These are phyloP conservation scores for Conus canariensis DNA, from an alignment of 2,888 invertebrate genomes.

Conservation along the genomic window DNA sequence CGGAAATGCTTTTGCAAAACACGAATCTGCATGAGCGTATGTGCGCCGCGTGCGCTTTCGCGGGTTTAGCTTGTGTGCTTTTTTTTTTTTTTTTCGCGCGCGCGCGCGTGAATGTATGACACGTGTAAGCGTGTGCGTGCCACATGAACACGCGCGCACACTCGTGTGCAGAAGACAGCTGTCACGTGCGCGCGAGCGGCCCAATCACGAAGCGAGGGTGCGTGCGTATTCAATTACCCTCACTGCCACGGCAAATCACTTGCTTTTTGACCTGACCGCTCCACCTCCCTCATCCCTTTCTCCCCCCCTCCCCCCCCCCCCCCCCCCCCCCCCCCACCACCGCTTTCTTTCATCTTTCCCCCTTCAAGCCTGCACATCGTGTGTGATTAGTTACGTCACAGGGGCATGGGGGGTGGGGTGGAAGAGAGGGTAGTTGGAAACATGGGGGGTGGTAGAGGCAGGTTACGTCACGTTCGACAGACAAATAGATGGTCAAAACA, in stretches of 20 bases:
- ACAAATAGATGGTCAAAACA: neutral
- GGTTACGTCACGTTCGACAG: neutral
- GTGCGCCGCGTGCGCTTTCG: no score
- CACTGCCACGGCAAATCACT: neutral
- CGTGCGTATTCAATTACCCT: slow-evolving; percentile 8
- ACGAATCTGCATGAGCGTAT: no score
- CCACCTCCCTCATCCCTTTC: no score
- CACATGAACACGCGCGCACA: neutral
- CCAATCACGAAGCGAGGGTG: neutral
- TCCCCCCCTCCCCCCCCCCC: no score
- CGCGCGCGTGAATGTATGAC: no score
- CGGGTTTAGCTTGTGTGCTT: no score
- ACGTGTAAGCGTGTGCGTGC: neutral
- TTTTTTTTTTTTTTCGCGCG: no score
- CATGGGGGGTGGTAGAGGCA: neutral
- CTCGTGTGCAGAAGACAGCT: neutral
- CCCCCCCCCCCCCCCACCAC: no score
- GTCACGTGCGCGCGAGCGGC: neutral
- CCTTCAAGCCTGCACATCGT: neutral
- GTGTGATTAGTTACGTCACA: slow-evolving; percentile 12
- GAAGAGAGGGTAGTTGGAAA: neutral
- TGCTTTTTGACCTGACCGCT: neutral
- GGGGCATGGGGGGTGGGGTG: neutral
- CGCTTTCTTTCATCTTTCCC: no score
- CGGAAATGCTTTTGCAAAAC: neutral